Conservation (phyloP, 2,797 vertebrate genomes). For the Sebastes vulpes region DNA sequence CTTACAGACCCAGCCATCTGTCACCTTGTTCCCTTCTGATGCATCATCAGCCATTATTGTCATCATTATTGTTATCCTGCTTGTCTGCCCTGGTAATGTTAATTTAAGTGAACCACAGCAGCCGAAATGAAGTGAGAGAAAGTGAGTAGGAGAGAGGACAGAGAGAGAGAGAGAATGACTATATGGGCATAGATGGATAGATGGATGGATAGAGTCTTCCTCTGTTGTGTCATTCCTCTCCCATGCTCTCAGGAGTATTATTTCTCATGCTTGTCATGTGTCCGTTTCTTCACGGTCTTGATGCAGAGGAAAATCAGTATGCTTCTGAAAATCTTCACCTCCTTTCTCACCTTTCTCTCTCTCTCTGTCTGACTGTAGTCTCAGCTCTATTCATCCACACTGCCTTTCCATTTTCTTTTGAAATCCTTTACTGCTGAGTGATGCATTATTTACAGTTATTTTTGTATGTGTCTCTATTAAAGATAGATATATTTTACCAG, state of each 20-base stretch:
- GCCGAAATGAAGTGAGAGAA: conserved; percentile 1
- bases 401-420: neutral
- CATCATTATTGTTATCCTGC: conserved; percentile 30
- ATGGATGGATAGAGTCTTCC: neutral
- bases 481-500: neutral
- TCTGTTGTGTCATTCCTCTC: neutral
- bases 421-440: neutral
- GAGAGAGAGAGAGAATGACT: neutral
- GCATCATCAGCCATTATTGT: conserved; percentile 54
- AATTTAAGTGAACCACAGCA: conserved; percentile 37
- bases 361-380: neutral
- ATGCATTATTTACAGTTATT: conserved; percentile 13
- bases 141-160: neutral
- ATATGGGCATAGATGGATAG: neutral
- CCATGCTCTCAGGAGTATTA: neutral
- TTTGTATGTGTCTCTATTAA: neutral
- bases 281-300: neutral
- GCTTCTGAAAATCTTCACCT: neutral
- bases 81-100: conserved; percentile 27
- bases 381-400: neutral
- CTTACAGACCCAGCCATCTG: conserved; percentile 54
- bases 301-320: neutral
- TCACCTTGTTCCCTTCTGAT: conserved; percentile 43
- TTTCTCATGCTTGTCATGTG: neutral
- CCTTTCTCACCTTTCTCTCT: neutral